Evolutionary conservation across 1,140 invertebrate species (phyloP).

Genomic region (Tribolium madens): DNA sequence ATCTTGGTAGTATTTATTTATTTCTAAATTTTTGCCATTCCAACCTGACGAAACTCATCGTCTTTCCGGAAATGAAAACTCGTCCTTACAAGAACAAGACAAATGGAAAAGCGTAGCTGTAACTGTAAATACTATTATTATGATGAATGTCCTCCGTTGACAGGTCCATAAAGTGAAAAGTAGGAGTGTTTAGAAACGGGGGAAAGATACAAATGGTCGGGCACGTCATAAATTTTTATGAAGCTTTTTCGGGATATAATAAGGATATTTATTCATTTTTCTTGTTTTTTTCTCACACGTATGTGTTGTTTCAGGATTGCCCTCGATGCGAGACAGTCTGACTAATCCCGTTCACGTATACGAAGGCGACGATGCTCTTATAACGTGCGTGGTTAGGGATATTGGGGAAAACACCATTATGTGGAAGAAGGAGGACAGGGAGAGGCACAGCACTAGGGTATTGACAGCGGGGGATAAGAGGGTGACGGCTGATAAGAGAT

Average conservation of each 20-base stretch:
- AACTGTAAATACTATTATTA: conserved; percentile 45
- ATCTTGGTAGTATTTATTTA: background rate
- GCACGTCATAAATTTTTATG: conserved; percentile 44
- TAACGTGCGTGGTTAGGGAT: conserved; percentile 81
- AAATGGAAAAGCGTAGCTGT: conserved; percentile 40
- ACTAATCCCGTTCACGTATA: conserved; percentile 68
- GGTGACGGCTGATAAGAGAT: conserved; percentile 78
- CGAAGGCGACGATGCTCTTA: conserved; percentile 79
- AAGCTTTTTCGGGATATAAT: conserved; percentile 33
- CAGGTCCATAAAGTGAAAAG: conserved; percentile 47
- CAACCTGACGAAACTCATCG: background rate
- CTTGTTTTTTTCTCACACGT: background rate
- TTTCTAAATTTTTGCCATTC: background rate
- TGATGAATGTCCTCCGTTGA: conserved; percentile 39
- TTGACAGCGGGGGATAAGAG: conserved; percentile 79
- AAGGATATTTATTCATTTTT: conserved; percentile 39
- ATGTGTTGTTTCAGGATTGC: conserved; percentile 60
- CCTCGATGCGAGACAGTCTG: conserved; percentile 64
- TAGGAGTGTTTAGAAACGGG: conserved; percentile 43
- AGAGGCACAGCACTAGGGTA: conserved; percentile 69
- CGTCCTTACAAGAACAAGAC: conserved; percentile 40
- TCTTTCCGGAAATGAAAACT: conserved; percentile 26
- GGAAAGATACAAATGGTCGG: conserved; percentile 47
- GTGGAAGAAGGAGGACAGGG: conserved; percentile 77
- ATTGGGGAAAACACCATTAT: conserved; percentile 76